Conservation (phyloP, 2,113 vertebrate genomes). For the Prunella himalayana region DNA sequence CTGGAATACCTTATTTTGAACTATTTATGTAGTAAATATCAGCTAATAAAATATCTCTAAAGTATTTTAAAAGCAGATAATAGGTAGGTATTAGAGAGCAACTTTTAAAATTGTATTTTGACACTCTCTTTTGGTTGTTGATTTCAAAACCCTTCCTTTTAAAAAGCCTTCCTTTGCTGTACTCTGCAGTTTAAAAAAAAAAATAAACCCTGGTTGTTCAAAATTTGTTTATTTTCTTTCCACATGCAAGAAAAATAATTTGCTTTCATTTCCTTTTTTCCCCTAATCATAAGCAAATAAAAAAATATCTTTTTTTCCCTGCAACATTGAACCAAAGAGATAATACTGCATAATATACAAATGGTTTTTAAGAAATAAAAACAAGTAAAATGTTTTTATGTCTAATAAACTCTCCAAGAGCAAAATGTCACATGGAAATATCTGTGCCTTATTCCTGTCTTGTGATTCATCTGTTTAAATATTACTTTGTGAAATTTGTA, state of each 20-base stretch:
- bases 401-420: background rate
- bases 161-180: background rate
- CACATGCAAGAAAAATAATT: background rate
- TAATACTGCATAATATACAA: background rate
- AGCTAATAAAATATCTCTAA: background rate
- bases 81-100: background rate
- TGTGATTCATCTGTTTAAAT: background rate
- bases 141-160: background rate
- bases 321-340: background rate
- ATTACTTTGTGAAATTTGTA: background rate
- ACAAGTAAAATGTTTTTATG: background rate
- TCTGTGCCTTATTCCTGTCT: background rate
- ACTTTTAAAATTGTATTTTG: background rate
- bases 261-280: background rate
- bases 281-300: background rate
- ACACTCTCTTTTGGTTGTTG: background rate
- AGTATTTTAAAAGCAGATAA: background rate
- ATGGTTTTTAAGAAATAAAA: background rate
- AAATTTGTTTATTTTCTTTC: background rate
- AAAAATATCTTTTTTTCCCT: background rate
- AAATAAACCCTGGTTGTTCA: fast-evolving
- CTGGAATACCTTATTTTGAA: background rate
- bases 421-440: background rate
- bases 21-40: background rate
- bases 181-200: background rate